Evolutionary conservation across 2,797 vertebrate genomes (phyloP), one percentile per base, ranked within the genome.

Genomic region (Vespertilio murinus): DNA sequence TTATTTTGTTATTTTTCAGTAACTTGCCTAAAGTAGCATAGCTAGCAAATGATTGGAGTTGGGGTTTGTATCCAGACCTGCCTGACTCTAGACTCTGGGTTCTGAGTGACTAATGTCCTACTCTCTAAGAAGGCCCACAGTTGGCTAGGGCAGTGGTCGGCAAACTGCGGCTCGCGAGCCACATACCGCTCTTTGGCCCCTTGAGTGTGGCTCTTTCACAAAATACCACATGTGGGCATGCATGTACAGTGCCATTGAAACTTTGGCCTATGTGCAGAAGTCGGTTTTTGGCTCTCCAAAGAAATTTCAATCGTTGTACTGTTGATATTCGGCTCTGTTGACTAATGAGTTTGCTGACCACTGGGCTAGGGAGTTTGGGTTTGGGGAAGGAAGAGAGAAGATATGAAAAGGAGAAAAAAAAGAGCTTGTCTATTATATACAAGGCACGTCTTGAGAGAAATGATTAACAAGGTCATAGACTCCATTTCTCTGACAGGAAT

Each of bases 401-500:
- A 65, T 77, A 47, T 20, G 28, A 45, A 22, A 88, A 49, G 45
- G 11, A 88, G 42, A 84, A 93, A 35, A 80, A 23, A 90, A 40
- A 80, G 17, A 90, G 13, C 6, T 30, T 94, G 23, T 96, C 80
- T 93, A 10, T 92, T 86, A 86, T 3, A 81, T 28, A 85, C 20
- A 94, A 94, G 82, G 23, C 20, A 70, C 16, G 7, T 89, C 83
- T 80, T 94, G 22, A 94, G 54, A 87, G 10, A 61, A 93, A 59
- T 94, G 30, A 93, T 70, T 94, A 93, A 59, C 80, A 75, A 81
- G 70, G 30, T 87, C 82, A 75, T 33, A 80, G 70, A 96, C 64
- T 94, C 82, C 52, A 40, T 90, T 95, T 95, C 69, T 95, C 70
- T 97, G 85, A 82, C 67, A 96, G 85, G 49, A 93, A 88, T 97